These are phyloP conservation scores for Drosophila gaucha DNA, from an alignment of 2,888 invertebrate species.

Conservation along the genomic window DNA sequence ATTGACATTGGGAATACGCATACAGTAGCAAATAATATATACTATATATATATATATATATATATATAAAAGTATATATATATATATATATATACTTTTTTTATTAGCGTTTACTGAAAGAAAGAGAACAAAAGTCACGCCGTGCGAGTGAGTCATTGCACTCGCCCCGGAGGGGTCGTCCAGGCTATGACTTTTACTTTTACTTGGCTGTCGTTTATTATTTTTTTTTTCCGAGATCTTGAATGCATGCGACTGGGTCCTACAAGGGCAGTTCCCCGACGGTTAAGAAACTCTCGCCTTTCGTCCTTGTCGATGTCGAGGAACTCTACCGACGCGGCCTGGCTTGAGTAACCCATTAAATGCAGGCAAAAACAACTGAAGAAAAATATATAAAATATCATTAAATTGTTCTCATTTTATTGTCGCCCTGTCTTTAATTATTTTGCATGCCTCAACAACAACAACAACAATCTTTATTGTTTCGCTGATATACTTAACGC, in stretches of 20 bases:
- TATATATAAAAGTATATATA: slow-evolving; percentile 13
- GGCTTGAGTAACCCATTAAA: slow-evolving; percentile 28
- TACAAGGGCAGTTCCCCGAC: slow-evolving; percentile 35
- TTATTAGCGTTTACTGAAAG: slow-evolving; percentile 57
- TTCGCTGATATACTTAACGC: too few relatives aligned
- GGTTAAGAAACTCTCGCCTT: slow-evolving; percentile 51
- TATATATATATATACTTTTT: slow-evolving; percentile 12
- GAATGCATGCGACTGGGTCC: slow-evolving; percentile 3
- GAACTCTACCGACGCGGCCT: slow-evolving; percentile 1
- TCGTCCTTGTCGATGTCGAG: slow-evolving; percentile 51
- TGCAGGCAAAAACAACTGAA: slow-evolving; percentile 2
- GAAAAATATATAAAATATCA: slow-evolving; percentile 5
- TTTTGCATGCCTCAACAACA: slow-evolving; percentile 42
- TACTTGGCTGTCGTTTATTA: slow-evolving; percentile 6
- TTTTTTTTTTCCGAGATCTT: background rate
- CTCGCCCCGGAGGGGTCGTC: slow-evolving; percentile 48
- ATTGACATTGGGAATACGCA: slow-evolving; percentile 63
- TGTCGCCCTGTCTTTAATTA: slow-evolving; percentile 47
- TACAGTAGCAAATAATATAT: slow-evolving; percentile 9
- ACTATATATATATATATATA: slow-evolving; percentile 10
- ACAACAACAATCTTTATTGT: slow-evolving; percentile 30
- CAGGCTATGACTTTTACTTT: slow-evolving; percentile 56
- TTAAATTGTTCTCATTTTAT: slow-evolving; percentile 28
- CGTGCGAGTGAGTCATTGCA: slow-evolving; percentile 71
- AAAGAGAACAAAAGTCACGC: slow-evolving; percentile 81